Conservation (phyloP, 2,113 vertebrate species). For the Pluvialis apricaria region DNA sequence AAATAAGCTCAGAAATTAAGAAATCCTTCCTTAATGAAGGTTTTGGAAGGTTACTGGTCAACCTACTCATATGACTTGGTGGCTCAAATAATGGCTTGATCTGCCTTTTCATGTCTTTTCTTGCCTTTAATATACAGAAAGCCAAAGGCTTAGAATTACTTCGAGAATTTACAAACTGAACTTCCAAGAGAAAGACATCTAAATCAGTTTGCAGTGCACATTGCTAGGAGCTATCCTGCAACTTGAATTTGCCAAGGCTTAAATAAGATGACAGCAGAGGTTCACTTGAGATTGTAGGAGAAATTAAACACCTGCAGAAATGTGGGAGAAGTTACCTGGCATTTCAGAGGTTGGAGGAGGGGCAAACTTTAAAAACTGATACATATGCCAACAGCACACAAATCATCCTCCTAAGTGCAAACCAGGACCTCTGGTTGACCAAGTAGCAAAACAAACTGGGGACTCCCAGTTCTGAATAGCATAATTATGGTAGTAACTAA, state of each 20-base stretch:
- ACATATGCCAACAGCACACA: background rate
- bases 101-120: background rate
- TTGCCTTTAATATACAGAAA: background rate
- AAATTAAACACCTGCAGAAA: background rate
- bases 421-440: background rate
- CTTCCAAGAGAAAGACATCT: background rate
- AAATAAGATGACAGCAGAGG: background rate
- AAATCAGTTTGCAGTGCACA: background rate
- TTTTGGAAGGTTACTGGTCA: background rate
- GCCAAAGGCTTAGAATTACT: background rate
- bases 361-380: background rate
- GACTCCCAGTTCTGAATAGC: background rate
- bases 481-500: background rate
- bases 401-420: background rate
- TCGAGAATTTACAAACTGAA: background rate
- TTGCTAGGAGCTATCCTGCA: background rate
- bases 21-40: background rate
- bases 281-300: background rate
- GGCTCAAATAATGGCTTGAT: background rate
- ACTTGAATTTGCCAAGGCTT: background rate
- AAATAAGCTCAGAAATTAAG: background rate
- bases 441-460: background rate
- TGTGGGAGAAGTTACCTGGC: background rate
- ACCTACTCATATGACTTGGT: background rate
- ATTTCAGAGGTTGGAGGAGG: background rate